These are phyloP conservation scores for Drosophila kambysellisi DNA, from an alignment of 2,888 invertebrate genomes.

Conservation along the genomic window DNA sequence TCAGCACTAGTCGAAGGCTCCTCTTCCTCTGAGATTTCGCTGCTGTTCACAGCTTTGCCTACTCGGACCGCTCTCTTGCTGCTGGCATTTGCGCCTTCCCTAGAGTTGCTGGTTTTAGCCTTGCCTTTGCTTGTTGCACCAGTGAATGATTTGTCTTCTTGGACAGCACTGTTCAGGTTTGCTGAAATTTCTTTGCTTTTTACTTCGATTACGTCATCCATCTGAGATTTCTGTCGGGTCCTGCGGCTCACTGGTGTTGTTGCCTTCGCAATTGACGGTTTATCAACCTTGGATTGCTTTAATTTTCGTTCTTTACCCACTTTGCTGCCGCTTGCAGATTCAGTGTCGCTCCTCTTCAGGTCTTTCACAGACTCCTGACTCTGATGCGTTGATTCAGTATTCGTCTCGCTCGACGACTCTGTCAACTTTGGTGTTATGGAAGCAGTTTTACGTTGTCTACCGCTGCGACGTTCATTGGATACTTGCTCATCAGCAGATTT, in stretches of 20 bases:
- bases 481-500: not conserved
- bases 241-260: not conserved
- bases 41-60: not conserved
- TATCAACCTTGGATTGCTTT: conserved; percentile 1
- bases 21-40: not conserved
- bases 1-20: conserved; percentile 7
- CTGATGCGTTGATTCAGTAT: not conserved
- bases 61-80: not conserved
- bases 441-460: not conserved
- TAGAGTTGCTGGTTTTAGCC: not conserved
- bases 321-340: conserved; percentile 6
- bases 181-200: not conserved
- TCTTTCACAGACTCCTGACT: conserved; percentile 3
- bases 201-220: not conserved
- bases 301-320: not conserved
- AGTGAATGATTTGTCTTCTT: not conserved
- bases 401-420: not conserved
- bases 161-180: not conserved
- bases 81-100: not conserved
- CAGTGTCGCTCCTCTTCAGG: not conserved
- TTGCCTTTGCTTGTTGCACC: not conserved
- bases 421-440: not conserved
- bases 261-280: not conserved
- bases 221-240: not conserved
- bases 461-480: not conserved